Base-by-base conservation (phyloP, 2,888 invertebrate species). In the Xestia sexstrigata region DNA sequence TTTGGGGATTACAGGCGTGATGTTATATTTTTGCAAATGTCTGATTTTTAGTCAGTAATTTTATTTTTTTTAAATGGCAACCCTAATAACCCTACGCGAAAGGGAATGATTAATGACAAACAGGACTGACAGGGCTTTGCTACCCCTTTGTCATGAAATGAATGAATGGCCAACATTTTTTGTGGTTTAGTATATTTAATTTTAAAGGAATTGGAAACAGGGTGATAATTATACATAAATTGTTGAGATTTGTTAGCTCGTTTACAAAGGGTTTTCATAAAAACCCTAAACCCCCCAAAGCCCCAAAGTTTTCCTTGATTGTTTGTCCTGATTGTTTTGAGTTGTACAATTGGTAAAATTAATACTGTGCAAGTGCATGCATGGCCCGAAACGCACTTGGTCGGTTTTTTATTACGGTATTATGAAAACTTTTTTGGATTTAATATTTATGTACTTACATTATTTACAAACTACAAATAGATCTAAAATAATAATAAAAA, bases 101-200 rank as follows among this genome's bases (percentile, higher is more conserved):
- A 88, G 83, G 89, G 91, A 90, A 91, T 93, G 91, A 93, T 92
- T 92, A 93, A 93, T 92, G 91, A 81, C 86, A 81, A 76, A 67
- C 66, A 67, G 78, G 82, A 85, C 86, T 85, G 91, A 88, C 90
- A 83, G 81, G 87, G 87, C 86, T 90, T 85, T 79, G 82, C 75
- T 79, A 83, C 82, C 85, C 85, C 86, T 91, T 91, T 87, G 76
- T 82, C 65, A 75, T 35, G 65, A 67, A 70, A 71, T 63, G 71
- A 71, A 80, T 74, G 80, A 75, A 73, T 76, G 70, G 67, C 20
- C 49, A 30, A 35, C 35, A 58, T 78, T 70, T 73, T 87, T 75
- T 86, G 42, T 67, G 47, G 68, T 71, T 55, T 2, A 2, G 1
- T 35, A 35, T 63, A 42, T 69, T 79, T 68, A 47, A 65, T 70